phyloP scores from a whole-genome alignment of 2,113 vertebrate genomes.

The Tangachromis dhanisi region DNA sequence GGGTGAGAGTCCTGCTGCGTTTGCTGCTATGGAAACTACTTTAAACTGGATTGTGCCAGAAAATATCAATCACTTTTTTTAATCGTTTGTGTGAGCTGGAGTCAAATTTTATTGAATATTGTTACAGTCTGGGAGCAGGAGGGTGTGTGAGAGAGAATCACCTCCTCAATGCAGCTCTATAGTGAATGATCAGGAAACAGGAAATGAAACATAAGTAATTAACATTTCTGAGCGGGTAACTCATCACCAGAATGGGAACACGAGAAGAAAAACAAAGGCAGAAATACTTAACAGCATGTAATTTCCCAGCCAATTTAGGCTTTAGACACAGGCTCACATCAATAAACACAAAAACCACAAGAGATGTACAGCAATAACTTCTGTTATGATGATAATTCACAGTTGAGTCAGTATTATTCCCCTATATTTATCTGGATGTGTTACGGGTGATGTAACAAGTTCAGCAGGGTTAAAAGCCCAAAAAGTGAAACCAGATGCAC shows the following conservation, averaged over 20 bases:
- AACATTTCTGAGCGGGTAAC: slow-evolving; percentile 48
- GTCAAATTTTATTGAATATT: neutral
- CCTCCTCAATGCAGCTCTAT: neutral
- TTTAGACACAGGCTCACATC: slow-evolving; percentile 8
- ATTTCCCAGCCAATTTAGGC: slow-evolving; percentile 37
- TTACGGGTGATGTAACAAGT: slow-evolving; percentile 20
- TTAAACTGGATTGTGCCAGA: neutral
- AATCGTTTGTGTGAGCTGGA: neutral
- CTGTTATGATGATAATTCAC: slow-evolving; percentile 10
- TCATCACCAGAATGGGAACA: slow-evolving; percentile 28
- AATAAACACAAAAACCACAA: slow-evolving; percentile 54
- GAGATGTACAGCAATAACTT: slow-evolving; percentile 20
- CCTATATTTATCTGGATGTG: neutral
- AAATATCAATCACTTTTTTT: neutral
- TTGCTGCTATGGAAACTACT: slow-evolving; percentile 53
- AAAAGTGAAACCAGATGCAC: slow-evolving; percentile 41
- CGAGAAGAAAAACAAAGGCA: slow-evolving; percentile 44
- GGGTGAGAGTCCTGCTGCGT: neutral
- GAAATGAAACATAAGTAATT: slow-evolving; percentile 57
- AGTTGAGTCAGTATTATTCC: slow-evolving; percentile 26
- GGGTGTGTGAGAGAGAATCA: neutral
- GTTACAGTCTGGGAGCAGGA: neutral
- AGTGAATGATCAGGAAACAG: slow-evolving; percentile 25
- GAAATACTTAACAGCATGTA: slow-evolving; percentile 38
- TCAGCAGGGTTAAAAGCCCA: slow-evolving; percentile 1